Conservation (phyloP, 2,113 vertebrate species). For the Erythrocercus mccallii region DNA sequence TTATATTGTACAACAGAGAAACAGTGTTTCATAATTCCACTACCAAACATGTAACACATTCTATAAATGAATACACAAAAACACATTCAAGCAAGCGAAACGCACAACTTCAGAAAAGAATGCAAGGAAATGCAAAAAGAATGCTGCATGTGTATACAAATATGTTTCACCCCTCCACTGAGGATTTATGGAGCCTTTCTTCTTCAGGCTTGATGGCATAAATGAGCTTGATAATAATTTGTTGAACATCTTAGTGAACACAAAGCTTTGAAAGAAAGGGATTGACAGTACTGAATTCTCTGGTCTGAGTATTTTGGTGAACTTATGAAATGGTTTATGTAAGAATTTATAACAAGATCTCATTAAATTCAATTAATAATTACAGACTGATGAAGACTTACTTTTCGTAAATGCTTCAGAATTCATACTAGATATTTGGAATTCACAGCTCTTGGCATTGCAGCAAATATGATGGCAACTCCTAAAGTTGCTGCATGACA, state of each 20-base stretch:
- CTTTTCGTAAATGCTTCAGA: background rate
- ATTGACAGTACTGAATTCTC: background rate
- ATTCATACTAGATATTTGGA: background rate
- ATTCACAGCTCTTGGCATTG: background rate
- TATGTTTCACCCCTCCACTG: background rate
- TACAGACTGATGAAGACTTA: background rate
- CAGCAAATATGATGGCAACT: background rate
- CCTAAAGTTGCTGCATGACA: background rate
- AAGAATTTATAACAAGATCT: background rate
- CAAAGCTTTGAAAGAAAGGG: background rate
- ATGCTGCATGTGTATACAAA: rapidly evolving
- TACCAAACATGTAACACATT: background rate
- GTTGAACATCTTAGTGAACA: background rate
- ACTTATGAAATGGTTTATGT: background rate
- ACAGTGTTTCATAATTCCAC: background rate
- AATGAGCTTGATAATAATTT: background rate
- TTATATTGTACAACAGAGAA: background rate
- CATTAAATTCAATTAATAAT: background rate
- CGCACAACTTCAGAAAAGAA: background rate
- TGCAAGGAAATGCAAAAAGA: background rate
- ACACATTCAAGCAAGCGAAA: background rate
- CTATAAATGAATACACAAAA: background rate
- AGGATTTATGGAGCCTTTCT: background rate
- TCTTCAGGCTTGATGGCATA: background rate
- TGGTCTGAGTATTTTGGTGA: background rate